Evolutionary conservation across 2,888 invertebrate species (phyloP), one percentile per base, ranked within the genome.

Genomic region (Tiliacea citrago): DNA sequence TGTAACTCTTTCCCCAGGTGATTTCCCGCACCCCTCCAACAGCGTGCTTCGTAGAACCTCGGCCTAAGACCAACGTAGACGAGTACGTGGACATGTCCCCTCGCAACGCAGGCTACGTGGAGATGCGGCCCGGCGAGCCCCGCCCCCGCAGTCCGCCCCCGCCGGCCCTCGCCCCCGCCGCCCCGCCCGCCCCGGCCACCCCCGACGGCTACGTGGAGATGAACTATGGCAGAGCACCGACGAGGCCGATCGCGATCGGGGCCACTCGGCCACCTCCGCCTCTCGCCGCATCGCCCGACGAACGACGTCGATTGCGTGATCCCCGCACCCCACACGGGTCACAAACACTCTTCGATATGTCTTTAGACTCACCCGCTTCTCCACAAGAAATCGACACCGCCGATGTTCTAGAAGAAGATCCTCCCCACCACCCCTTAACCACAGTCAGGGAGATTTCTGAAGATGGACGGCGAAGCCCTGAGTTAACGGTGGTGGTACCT

Each of bases 331-430:
- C 97, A 0, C 97, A 97, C 2, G 97, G 97, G 63, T 97, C 97
- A 10, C 97, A 97, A 73, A 97, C 97, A 0, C 97, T 98, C 77
- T 98, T 98, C 91, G 97, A 98, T 2, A 96, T 98, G 87, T 97
- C 97, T 77, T 92, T 97, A 62, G 97, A 97, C 90, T 97, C 97
- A 83, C 98, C 98, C 0, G 97, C 97, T 24, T 97, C 97, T 5
- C 97, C 97, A 0, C 95, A 97, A 39, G 97, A 97, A 81, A 91
- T 94, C 1, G 92, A 94, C 35, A 81, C 86, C 16, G 88, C 92
- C 2, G 94, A 95, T 76, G 91, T 92, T 7, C 78, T 89, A 18
- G 89, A 88, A 35, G 93, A 94, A 45, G 89, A 92, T 53, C 79
- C 86, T 9, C 73, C 86, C 6, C 91, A 89, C 47, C 94, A 94